phyloP scores from a whole-genome alignment of 1,140 invertebrate genomes.

The Oreohelix idahoensis region DNA sequence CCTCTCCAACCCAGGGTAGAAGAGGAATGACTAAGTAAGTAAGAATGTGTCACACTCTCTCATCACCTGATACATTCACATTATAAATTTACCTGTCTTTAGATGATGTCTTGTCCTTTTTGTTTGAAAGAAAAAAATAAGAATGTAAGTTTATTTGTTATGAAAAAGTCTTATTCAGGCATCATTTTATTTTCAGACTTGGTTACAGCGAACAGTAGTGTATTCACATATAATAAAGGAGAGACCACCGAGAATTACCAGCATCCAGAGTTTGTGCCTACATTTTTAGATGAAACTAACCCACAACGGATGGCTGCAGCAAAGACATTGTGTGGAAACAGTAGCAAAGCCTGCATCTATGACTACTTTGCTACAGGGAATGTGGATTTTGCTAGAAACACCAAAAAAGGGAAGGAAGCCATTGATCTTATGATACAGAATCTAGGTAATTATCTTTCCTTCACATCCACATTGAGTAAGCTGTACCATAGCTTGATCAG shows the following conservation, averaged over 20 bases:
- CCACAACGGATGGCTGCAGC: conserved; percentile 23
- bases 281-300: conserved; percentile 44
- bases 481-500: no score
- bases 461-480: no score
- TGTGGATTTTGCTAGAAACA: conserved; percentile 40
- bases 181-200: conserved; percentile 49
- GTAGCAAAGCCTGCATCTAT: conserved; percentile 48
- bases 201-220: conserved; percentile 30
- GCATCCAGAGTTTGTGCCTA: conserved; percentile 43
- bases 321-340: conserved; percentile 35
- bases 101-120: no score
- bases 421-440: neutral
- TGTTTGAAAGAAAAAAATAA: no score
- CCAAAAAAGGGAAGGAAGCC: conserved; percentile 11
- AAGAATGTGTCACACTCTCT: no score
- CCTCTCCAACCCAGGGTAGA: no score
- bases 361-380: conserved; percentile 50
- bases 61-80: no score
- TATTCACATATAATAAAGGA: conserved; percentile 46
- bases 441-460: neutral
- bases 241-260: conserved; percentile 38
- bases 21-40: no score
- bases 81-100: no score
- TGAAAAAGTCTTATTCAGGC: no score
- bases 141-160: no score